Base-by-base conservation (phyloP, 2,113 vertebrate species). In the Turdus rufiventris region DNA sequence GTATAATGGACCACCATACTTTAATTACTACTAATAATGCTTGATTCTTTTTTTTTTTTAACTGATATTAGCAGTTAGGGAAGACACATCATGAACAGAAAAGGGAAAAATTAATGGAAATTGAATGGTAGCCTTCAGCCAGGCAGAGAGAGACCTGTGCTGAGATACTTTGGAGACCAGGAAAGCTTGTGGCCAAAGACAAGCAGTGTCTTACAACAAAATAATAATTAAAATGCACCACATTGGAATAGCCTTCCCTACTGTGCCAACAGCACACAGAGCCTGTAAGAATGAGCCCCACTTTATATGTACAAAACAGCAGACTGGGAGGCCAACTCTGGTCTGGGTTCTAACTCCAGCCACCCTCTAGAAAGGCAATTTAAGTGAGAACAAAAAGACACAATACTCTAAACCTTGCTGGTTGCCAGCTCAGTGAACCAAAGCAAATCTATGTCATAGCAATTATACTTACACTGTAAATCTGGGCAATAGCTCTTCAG, bases 381-480 rank as follows among this genome's bases (percentile, higher is more conserved):
- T 48, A 57, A 85, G 60, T 2, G 8, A 86, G 65, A 95, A 23
- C 45, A 72, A 82, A 93, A 80, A 77, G 47, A 58, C 50, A 60
- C 2, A 0, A 60, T 57, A 29, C 36, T 38, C 48, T 57, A 94
- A 94, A 77, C 36, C 79, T 76, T 74, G 51, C 63, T 96, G 63
- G 57, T 74, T 90, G 75, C 94, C 82, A 95, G 82, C 60, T 90
- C 90, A 84, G 53, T 93, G 94, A 97, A 96, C 90, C 88, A 80
- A 77, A 88, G 90, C 67, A 90, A 85, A 90, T 93, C 91, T 71
- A 60, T 89, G 79, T 85, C 89, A 91, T 3, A 56, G 74, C 88
- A 96, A 96, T 94, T 94, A 94, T 74, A 91, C 85, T 91, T 91
- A 86, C 51, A 77, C 78, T 76, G 68, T 90, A 94, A 94, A 85